These are phyloP conservation scores for Nibea coibor DNA, from an alignment of 2,113 vertebrate genomes.

Conservation along the genomic window DNA sequence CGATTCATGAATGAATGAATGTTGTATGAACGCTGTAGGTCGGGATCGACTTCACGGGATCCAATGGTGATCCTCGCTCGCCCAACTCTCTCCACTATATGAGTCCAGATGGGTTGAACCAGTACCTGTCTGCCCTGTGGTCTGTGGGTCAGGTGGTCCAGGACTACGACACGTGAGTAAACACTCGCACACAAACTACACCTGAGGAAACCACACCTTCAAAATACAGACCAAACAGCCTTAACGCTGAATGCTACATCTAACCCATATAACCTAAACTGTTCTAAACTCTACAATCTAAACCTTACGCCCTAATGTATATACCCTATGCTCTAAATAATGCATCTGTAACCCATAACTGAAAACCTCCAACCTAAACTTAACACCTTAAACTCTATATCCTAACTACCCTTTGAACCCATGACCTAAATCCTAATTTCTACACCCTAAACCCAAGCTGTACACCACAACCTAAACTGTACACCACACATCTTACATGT, in stretches of 20 bases:
- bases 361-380: background rate
- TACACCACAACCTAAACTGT: background rate
- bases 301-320: background rate
- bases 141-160: constrained; percentile 93
- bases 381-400: background rate
- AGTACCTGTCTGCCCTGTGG: constrained; percentile 93
- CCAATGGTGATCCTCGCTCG: constrained; percentile 92
- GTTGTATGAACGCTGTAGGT: constrained; percentile 81
- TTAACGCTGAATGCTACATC: background rate
- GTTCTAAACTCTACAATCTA: background rate
- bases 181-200: background rate
- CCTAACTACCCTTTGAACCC: too few relatives aligned
- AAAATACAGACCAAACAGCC: background rate
- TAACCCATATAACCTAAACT: background rate
- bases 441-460: background rate
- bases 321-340: background rate
- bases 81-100: constrained; percentile 93
- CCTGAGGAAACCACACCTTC: background rate
- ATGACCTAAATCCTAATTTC: background rate
- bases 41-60: constrained; percentile 95
- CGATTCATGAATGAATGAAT: background rate
- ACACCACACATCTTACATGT: background rate
- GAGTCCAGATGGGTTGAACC: constrained; percentile 90
- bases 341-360: background rate
- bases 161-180: constrained; percentile 91